phyloP scores from a whole-genome alignment of 2,113 vertebrate species.

The Gymnocephalus cernua region DNA sequence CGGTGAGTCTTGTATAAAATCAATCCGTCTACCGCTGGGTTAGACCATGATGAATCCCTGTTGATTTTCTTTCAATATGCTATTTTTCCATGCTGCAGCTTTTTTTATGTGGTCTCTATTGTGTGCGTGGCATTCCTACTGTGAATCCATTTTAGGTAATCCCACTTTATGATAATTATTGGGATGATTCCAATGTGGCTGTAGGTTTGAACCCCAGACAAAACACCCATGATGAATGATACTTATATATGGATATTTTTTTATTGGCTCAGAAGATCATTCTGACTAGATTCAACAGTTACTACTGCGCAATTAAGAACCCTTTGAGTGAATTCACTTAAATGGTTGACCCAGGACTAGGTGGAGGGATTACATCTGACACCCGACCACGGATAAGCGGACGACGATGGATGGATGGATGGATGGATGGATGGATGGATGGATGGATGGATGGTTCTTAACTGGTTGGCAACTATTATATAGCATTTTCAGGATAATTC shows the following conservation, averaged over 20 bases:
- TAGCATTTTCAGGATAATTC: too few species aligned
- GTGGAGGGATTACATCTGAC: too few species aligned
- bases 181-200: slow-evolving; percentile 14
- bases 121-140: not conserved
- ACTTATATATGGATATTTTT: not conserved
- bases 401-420: too few species aligned
- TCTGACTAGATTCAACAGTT: not conserved
- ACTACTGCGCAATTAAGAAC: slow-evolving; percentile 15
- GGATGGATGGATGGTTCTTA: too few species aligned
- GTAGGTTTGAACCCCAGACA: not conserved
- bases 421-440: too few species aligned
- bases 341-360: too few species aligned
- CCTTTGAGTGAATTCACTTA: too few species aligned
- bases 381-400: too few species aligned
- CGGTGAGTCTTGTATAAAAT: slow-evolving; percentile 24
- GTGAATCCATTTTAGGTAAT: slow-evolving; percentile 38
- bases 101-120: not conserved
- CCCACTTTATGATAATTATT: slow-evolving; percentile 41
- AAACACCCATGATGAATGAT: not conserved
- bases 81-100: slow-evolving; percentile 20
- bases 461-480: not conserved
- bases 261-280: not conserved
- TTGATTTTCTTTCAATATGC: slow-evolving; percentile 20
- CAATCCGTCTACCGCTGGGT: slow-evolving; percentile 36
- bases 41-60: slow-evolving; percentile 40